These are phyloP conservation scores for Drosophila parabipectinata DNA, from an alignment of 1,140 invertebrate species.

Conservation along the genomic window DNA sequence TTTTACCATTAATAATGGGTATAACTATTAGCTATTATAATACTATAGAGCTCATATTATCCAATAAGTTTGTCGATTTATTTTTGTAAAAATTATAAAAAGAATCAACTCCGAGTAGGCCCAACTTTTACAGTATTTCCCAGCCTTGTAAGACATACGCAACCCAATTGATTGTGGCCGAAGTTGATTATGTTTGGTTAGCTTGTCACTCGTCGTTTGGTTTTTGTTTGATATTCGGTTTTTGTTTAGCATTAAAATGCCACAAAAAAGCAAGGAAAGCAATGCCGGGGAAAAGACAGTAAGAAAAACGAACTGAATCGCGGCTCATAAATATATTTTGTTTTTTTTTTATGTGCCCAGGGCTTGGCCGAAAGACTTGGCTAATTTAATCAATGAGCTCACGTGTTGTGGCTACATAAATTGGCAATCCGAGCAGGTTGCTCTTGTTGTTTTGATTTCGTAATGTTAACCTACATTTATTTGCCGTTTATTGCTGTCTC, in stretches of 20 bases:
- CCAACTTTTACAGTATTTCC: slow-evolving; percentile 16
- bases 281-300: slow-evolving; percentile 4
- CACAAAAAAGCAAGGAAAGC: slow-evolving; percentile 42
- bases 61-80: too few relatives aligned
- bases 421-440: slow-evolving; percentile 40
- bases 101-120: background rate
- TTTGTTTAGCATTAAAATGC: slow-evolving; percentile 69
- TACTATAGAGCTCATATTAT: too few relatives aligned
- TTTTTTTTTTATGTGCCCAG: slow-evolving; percentile 62
- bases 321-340: slow-evolving; percentile 69
- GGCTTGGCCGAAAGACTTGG: slow-evolving; percentile 56
- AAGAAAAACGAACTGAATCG: slow-evolving; percentile 30
- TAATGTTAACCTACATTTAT: slow-evolving; percentile 72
- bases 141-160: slow-evolving; percentile 40
- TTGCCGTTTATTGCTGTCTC: slow-evolving; percentile 55
- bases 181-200: slow-evolving; percentile 70
- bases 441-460: slow-evolving; percentile 62
- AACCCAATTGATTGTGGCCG: slow-evolving; percentile 68
- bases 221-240: slow-evolving; percentile 38
- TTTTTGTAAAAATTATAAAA: too few relatives aligned
- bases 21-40: background rate
- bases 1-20: too few relatives aligned
- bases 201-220: slow-evolving; percentile 65
- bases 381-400: slow-evolving; percentile 80
- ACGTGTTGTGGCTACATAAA: slow-evolving; percentile 80